Base-by-base conservation (phyloP, 2,888 invertebrate species). In the Lamellibrachia satsuma region DNA sequence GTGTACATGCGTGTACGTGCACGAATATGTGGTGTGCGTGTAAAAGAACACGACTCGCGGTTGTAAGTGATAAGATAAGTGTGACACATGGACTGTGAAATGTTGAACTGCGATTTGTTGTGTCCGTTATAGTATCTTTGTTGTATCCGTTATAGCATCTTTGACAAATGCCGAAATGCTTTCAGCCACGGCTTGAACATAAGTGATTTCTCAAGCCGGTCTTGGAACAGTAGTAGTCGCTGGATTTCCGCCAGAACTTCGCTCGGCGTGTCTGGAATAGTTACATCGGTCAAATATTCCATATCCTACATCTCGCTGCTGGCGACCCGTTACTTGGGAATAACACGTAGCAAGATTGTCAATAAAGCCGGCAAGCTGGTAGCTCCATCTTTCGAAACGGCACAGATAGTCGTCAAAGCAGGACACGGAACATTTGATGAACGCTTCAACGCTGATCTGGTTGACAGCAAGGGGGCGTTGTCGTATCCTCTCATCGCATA, bases 401-500 rank as follows among this genome's bases (percentile, higher is more conserved):
- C n/a, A 22, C 75, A 75, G 75, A 75, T 6, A 22, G 75, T 75
- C 15, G 75, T 75, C 75, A 75, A 75, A 22, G 15, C 75, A 75
- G 22, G 75, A 75, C 15, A 6, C n/a, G 75, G 75, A 91, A 11
- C n/a, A 52, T 91, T 91, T 39, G 91, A 91, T 39, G 91, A n/a
- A 6, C 52, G 4, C 15, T 91, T 52, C 39, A 91, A 91, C 91
- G 1, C 90, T 22, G 57, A 22, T 52, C 93, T 95, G 7, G 93
- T 94, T 3, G 95, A 95, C 92, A 92, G 93, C 4, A 93, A 52
- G 1, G 93, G 39, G 9, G 90, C 91, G 1, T 91, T 93, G 3
- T 92, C 95, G 7, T 96, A 95, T 91, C 96, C 96, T 0, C 94
- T 96, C 0, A 94, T 95, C 6, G 94, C 95, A 6, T 96, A 95